Conservation (phyloP, 2,113 vertebrate genomes). For the Trematomus loennbergii region DNA sequence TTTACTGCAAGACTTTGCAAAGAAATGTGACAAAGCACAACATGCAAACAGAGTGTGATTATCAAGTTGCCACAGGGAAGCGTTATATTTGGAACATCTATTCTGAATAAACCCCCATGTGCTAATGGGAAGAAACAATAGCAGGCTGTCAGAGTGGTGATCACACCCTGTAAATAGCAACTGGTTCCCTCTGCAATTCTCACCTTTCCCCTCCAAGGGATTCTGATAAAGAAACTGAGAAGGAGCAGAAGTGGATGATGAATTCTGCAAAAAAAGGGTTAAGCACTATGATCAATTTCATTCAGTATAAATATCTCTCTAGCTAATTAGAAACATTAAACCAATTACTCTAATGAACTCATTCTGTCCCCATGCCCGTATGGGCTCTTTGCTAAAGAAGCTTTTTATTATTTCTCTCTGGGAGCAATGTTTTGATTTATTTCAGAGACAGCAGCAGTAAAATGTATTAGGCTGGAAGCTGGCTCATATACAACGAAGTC, state of each 20-base stretch:
- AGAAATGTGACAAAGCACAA: neutral
- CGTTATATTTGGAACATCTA: constrained; percentile 4
- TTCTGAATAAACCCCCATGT: constrained; percentile 38
- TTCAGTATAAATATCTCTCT: constrained; percentile 56
- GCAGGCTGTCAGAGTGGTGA: neutral
- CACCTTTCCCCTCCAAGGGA: neutral
- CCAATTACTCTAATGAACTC: constrained; percentile 75
- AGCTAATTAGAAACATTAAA: constrained; percentile 70
- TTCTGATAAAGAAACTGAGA: constrained; percentile 14
- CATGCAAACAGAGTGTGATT: neutral
- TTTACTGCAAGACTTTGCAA: neutral
- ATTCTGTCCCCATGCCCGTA: constrained; percentile 42
- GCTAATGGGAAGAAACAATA: constrained; percentile 21
- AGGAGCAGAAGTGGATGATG: neutral
- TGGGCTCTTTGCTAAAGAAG: constrained; percentile 38
- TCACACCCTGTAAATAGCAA: constrained; percentile 43
- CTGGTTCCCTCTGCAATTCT: constrained; percentile 25
- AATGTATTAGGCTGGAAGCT: constrained; percentile 74
- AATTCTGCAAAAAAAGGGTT: constrained; percentile 49
- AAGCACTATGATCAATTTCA: constrained; percentile 33
- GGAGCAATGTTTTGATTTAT: constrained; percentile 78
- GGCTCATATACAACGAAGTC: constrained; percentile 65
- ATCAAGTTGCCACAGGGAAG: constrained; percentile 19
- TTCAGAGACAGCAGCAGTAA: constrained; percentile 53
- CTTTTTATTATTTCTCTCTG: constrained; percentile 51